Evolutionary conservation across 2,797 vertebrate species (phyloP).

Genomic region (Tapera naevia): DNA sequence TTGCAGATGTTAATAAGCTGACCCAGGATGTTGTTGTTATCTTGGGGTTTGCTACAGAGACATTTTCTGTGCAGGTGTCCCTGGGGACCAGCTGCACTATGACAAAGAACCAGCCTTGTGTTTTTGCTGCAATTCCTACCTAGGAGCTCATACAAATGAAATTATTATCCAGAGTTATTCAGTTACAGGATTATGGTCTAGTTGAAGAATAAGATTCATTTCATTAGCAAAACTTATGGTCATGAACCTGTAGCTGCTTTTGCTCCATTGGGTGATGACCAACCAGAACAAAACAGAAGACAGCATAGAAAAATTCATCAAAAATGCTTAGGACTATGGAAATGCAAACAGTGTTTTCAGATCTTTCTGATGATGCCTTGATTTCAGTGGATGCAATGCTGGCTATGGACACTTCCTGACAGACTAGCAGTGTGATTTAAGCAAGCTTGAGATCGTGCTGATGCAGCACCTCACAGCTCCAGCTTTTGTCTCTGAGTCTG

Average conservation of each 20-base stretch:
- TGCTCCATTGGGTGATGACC: background rate
- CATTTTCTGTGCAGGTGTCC: slow-evolving; percentile 43
- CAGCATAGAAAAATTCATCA: background rate
- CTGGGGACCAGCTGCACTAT: background rate
- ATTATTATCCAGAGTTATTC: slow-evolving; percentile 70
- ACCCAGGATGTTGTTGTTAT: background rate
- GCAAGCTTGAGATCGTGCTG: background rate
- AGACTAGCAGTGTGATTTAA: background rate
- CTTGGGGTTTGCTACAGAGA: background rate
- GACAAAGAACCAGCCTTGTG: slow-evolving; percentile 42
- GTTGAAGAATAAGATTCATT: slow-evolving; percentile 48
- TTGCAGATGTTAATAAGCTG: background rate
- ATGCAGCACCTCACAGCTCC: background rate
- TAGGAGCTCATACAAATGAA: slow-evolving; percentile 29
- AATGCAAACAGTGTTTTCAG: background rate
- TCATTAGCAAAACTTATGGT: slow-evolving; percentile 34
- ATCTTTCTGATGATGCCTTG: fast-evolving
- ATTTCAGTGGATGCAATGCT: background rate
- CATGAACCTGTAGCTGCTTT: background rate
- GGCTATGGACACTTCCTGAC: background rate
- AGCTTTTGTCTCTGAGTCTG: background rate
- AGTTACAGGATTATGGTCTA: slow-evolving; percentile 55
- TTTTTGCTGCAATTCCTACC: background rate
- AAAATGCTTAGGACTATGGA: background rate
- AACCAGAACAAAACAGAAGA: background rate